These are phyloP conservation scores for Coregonus ussuriensis DNA, from an alignment of 2,797 vertebrate genomes.

Conservation along the genomic window DNA sequence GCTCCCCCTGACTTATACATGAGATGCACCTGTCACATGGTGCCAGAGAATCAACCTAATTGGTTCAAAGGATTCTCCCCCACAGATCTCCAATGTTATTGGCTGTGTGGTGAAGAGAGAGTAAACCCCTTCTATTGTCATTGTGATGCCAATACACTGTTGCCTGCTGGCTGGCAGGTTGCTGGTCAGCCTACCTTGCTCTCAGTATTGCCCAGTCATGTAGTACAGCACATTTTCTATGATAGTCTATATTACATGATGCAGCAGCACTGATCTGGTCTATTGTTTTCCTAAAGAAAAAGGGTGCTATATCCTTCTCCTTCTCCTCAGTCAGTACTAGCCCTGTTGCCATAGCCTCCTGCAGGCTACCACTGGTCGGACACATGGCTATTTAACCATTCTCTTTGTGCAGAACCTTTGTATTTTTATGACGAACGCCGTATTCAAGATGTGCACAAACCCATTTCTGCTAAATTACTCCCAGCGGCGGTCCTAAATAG, in stretches of 20 bases:
- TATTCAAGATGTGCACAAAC: constrained; percentile 80
- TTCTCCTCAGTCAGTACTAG: constrained; percentile 64
- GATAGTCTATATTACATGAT: constrained; percentile 46
- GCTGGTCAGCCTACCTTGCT: constrained; percentile 20
- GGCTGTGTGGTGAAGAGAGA: constrained; percentile 32
- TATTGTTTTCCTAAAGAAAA: constrained; percentile 51
- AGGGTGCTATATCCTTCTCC: constrained; percentile 55
- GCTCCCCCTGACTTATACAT: constrained; percentile 69
- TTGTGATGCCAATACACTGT: constrained; percentile 47
- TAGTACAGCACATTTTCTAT: background rate
- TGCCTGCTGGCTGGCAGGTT: constrained; percentile 44
- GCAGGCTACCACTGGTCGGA: constrained; percentile 60
- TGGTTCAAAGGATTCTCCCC: constrained; percentile 45
- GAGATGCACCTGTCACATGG: constrained; percentile 61
- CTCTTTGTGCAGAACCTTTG: constrained; percentile 72
- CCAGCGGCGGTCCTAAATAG: constrained; percentile 80
- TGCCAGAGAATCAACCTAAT: constrained; percentile 51
- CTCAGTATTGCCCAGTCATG: constrained; percentile 41
- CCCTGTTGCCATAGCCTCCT: constrained; percentile 61
- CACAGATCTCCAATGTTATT: constrained; percentile 38
- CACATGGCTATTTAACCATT: constrained; percentile 75
- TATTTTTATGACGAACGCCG: constrained; percentile 77
- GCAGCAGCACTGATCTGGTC: constrained; percentile 34
- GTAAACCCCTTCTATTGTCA: constrained; percentile 33
- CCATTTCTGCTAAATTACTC: constrained; percentile 81